Evolutionary conservation across 2,888 invertebrate species (phyloP).

Genomic region (Ophioninae sp.): DNA sequence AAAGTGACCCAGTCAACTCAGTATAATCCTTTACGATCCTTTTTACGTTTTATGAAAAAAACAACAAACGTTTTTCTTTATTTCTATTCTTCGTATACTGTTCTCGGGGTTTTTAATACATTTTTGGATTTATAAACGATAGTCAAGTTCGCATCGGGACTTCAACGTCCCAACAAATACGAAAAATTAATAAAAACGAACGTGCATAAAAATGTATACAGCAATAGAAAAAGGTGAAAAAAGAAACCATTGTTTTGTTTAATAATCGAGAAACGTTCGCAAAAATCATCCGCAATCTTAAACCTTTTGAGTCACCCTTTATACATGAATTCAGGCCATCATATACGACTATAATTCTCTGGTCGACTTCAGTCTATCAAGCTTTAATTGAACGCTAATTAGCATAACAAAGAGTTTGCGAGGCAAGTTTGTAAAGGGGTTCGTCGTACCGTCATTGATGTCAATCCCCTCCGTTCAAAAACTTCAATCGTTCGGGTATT

Average conservation of each 20-base stretch:
- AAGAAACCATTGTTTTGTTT: too few relatives aligned
- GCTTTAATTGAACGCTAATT: conserved; percentile 77
- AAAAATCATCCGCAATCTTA: too few relatives aligned
- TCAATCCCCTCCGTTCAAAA: conserved; percentile 60
- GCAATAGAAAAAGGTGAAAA: too few relatives aligned
- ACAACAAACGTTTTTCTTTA: neutral
- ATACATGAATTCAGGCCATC: neutral
- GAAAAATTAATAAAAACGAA: too few relatives aligned
- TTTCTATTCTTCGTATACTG: neutral
- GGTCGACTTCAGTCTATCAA: conserved; percentile 59
- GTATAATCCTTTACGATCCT: too few relatives aligned
- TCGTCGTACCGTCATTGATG: conserved; percentile 58
- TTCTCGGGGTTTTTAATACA: neutral
- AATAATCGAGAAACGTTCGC: too few relatives aligned
- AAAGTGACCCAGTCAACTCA: neutral
- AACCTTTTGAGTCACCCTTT: conserved; percentile 38
- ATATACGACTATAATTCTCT: conserved; percentile 64
- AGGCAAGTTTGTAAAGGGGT: conserved; percentile 52
- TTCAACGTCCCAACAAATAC: too few relatives aligned
- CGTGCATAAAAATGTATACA: too few relatives aligned
- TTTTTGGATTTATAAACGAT: neutral
- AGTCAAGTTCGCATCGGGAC: too few relatives aligned
- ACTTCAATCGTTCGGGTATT: conserved; percentile 1
- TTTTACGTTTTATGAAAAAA: neutral
- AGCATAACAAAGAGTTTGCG: conserved; percentile 74